These are phyloP conservation scores for Vandiemenella viatica DNA, from an alignment of 2,888 invertebrate species.

Conservation along the genomic window DNA sequence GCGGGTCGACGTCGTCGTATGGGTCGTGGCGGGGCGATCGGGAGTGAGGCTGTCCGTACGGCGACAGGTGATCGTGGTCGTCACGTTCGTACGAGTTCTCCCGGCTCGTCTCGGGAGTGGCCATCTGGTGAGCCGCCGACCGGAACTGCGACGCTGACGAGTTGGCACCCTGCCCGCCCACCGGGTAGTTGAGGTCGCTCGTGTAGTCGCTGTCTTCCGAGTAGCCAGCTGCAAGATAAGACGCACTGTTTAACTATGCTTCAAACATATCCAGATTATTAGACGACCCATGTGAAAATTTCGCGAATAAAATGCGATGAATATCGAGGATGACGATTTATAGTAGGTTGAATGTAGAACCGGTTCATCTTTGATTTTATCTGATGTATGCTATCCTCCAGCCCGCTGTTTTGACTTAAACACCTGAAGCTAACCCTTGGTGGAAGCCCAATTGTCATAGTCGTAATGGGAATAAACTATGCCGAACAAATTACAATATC, in stretches of 20 bases:
- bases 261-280: no score
- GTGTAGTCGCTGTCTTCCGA: constrained; percentile 97
- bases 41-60: constrained; percentile 6
- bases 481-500: no score
- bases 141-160: constrained; percentile 82
- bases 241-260: not conserved
- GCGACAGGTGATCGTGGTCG: constrained; percentile 10
- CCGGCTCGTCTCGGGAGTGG: constrained; percentile 63
- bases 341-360: no score
- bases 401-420: no score
- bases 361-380: no score
- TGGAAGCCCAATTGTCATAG: no score
- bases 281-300: no score
- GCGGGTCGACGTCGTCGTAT: constrained; percentile 39
- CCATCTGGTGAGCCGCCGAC: constrained; percentile 59
- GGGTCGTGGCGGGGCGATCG: constrained; percentile 11
- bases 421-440: no score
- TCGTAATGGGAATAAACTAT: no score
- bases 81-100: constrained; percentile 75
- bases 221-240: constrained; percentile 60
- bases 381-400: no score
- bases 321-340: no score
- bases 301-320: no score
- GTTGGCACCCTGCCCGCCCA: constrained; percentile 77
- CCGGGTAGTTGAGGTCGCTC: constrained; percentile 87